Base-by-base conservation (phyloP, 2,113 vertebrate species). In the Neogobius melanostomus region DNA sequence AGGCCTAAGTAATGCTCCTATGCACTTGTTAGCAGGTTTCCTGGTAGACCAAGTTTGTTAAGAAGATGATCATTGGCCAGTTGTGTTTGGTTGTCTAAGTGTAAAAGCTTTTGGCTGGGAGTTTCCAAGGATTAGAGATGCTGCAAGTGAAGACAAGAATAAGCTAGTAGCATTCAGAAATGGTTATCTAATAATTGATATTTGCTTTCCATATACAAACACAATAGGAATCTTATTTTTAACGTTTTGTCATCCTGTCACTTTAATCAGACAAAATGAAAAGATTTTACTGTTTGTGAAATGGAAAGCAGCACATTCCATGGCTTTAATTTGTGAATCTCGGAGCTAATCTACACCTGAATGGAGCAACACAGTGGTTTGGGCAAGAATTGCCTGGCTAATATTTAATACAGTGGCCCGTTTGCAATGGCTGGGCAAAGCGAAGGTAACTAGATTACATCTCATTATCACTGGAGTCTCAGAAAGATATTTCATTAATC, bases 11-110 rank as follows among this genome's bases (percentile, higher is more conserved):
- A 86, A 92, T 86, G 79, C 90, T 92, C 88, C 91, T 93, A 93
- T 92, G 93, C 92, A 93, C 91, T 92, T 93, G 89, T 89, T 88
- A 87, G 85, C 90, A 91, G 89, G 88, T 92, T 88, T 84, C 84
- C 85, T 87, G 82, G 76, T 89, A 88, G 83, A 90, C 81, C 79
- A 83, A 64, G 82, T 90, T 87, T 90, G 66, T 87, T 88, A 66
- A 85, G 67, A 84, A 82, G 68, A 80, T 82, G 72, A 76, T 75
- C 82, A 70, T 82, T 82, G 75, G 75, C 76, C 82, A 72, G 70
- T 84, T 86, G 66, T 84, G 69, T 81, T 89, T 66, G 75, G 67
- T 88, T 87, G 51, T 79, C 79, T 78, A 79, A 82, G 79, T 84
- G 79, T 71, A 85, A 80, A 85, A 85, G 61, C 81, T 84, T 91